Evolutionary conservation across 2,113 vertebrate genomes (phyloP).

Genomic region (Ceratotherium simum): DNA sequence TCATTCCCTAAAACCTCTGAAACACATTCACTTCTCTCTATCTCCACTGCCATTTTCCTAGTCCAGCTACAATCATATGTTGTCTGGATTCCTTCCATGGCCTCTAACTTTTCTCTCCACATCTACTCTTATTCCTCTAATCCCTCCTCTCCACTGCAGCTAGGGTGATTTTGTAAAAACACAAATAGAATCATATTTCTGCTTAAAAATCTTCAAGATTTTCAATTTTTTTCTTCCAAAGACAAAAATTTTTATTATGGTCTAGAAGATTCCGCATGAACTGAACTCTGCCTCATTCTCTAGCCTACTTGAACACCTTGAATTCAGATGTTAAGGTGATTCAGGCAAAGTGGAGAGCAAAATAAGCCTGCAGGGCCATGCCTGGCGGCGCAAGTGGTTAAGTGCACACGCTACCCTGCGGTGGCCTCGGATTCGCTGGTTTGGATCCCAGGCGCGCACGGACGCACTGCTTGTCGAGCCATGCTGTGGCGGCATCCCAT

Average conservation of each 20-base stretch:
- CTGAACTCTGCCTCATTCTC: not conserved
- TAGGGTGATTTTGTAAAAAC: not conserved
- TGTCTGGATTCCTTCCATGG: not conserved
- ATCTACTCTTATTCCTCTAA: not conserved
- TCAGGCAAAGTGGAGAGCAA: not conserved
- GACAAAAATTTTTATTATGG: not conserved
- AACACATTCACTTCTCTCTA: not conserved
- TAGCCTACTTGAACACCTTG: not conserved
- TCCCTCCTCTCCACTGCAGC: not conserved
- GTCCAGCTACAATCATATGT: not conserved
- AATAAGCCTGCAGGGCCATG: not conserved
- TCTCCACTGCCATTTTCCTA: not conserved
- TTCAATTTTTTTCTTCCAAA: not conserved
- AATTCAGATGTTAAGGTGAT: not conserved
- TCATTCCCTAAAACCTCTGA: not conserved
- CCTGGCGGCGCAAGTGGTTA: too few species aligned
- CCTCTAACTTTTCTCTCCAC: not conserved
- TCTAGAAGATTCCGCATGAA: not conserved
- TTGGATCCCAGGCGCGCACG: too few species aligned
- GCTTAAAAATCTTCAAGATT: not conserved
- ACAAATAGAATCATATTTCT: not conserved
- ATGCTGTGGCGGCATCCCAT: too few species aligned
- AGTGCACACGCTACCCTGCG: too few species aligned
- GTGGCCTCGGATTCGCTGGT: too few species aligned
- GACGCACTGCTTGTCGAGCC: too few species aligned